Evolutionary conservation across 2,888 invertebrate species (phyloP).

Genomic region (Margaritifera margaritifera): DNA sequence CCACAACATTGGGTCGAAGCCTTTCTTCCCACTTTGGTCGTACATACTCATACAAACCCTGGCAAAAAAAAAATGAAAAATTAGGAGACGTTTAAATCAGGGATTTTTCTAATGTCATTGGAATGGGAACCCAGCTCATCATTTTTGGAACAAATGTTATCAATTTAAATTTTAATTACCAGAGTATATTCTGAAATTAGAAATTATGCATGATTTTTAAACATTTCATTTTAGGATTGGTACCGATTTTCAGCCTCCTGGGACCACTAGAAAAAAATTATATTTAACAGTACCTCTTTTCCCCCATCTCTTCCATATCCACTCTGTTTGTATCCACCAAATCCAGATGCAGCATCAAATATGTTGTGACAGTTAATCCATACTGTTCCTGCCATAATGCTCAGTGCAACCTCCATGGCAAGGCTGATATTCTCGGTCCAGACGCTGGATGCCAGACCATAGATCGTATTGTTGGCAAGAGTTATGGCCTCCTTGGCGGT

Average conservation of each 20-base stretch:
- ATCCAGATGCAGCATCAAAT: conserved; percentile 75
- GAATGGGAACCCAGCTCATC: no score
- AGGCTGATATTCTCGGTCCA: conserved; percentile 77
- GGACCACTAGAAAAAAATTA: neutral
- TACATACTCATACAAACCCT: conserved; percentile 71
- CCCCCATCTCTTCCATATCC: conserved; percentile 76
- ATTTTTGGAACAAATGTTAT: neutral
- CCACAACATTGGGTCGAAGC: conserved; percentile 40
- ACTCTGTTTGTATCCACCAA: conserved; percentile 75
- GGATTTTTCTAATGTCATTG: no score
- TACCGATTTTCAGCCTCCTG: neutral
- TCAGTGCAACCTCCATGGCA: conserved; percentile 76
- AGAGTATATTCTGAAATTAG: no score
- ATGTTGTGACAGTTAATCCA: conserved; percentile 77
- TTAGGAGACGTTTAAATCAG: no score
- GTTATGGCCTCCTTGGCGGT: conserved; percentile 77
- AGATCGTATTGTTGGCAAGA: conserved; percentile 76
- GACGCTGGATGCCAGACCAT: conserved; percentile 76
- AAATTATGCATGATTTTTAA: neutral
- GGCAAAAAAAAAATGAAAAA: conserved; percentile 6
- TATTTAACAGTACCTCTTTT: conserved; percentile 66
- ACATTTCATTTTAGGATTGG: neutral
- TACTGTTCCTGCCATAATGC: conserved; percentile 75
- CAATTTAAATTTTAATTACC: neutral
- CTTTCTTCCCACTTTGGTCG: conserved; percentile 65